These are phyloP conservation scores for Hormaphis cornu DNA, from an alignment of 1,140 invertebrate species.

Conservation along the genomic window DNA sequence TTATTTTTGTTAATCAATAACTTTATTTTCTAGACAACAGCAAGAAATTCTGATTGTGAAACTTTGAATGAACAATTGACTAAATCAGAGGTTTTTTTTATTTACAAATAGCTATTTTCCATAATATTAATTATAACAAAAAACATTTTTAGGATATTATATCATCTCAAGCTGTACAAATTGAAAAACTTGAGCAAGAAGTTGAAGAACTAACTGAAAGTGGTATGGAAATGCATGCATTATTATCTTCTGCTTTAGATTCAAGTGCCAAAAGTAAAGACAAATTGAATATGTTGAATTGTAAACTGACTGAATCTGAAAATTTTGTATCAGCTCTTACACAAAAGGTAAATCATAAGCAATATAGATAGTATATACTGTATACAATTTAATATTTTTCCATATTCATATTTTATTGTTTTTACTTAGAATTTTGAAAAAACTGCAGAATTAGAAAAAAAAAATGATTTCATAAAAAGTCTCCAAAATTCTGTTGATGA, in stretches of 20 bases:
- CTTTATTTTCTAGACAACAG: neutral
- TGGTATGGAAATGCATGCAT: constrained; percentile 18
- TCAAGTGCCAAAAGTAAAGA: neutral
- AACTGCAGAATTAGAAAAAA: constrained; percentile 18
- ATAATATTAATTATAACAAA: neutral
- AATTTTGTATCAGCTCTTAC: neutral
- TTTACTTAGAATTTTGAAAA: constrained; percentile 5
- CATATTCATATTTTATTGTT: neutral
- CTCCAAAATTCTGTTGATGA: neutral
- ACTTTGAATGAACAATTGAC: neutral
- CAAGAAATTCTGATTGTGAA: constrained; percentile 8
- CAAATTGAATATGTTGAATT: neutral
- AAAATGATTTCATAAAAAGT: neutral
- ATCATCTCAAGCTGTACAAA: constrained; percentile 5
- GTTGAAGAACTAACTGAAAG: constrained; percentile 17
- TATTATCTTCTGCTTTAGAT: constrained; percentile 3
- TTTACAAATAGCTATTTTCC: neutral
- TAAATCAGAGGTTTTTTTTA: constrained; percentile 3
- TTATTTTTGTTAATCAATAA: neutral
- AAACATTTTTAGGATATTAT: constrained; percentile 7
- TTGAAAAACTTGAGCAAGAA: constrained; percentile 23
- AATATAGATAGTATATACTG: too few relatives aligned
- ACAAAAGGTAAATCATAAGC: neutral
- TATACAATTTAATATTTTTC: neutral
- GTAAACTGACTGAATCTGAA: neutral